A percentile compares a stretch with the other conserved stretches of the same genome.
phyloP scores from a whole-genome alignment of 1,140 invertebrate species.

The Oscheius sp. region DNA sequence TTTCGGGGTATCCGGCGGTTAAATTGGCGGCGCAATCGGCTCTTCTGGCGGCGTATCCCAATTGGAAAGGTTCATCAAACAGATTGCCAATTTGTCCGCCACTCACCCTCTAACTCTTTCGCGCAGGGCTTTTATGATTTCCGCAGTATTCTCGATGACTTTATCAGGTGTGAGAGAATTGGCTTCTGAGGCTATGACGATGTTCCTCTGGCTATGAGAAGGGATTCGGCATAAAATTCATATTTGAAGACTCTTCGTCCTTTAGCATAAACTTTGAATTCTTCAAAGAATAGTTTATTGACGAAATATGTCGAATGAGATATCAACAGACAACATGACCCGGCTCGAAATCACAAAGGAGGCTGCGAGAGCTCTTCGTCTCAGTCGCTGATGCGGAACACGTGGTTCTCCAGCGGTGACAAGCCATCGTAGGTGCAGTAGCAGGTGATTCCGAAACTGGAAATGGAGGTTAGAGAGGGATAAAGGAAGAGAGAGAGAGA shows the following conservation, averaged over 20 bases:
- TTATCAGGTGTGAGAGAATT: too few species aligned
- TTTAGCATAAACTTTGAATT: too few species aligned
- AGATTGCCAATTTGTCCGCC: conserved; percentile 10
- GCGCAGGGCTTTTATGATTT: background rate
- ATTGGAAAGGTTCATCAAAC: conserved; percentile 11
- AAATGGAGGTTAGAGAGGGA: background rate
- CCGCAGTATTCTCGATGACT: too few species aligned
- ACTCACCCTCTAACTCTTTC: background rate
- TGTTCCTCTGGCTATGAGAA: too few species aligned
- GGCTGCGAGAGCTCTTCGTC: background rate
- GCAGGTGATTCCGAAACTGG: background rate
- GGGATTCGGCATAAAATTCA: too few species aligned
- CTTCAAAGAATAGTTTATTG: too few species aligned
- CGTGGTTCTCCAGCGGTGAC: background rate
- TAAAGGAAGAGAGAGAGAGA: background rate
- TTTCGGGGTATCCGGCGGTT: background rate
- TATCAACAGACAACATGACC: background rate
- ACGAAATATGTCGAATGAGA: too few species aligned
- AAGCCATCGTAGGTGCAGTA: background rate
- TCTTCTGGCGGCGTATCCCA: conserved; percentile 2
- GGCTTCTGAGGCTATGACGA: too few species aligned
- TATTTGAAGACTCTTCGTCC: too few species aligned
- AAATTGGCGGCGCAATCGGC: background rate
- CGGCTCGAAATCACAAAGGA: background rate
- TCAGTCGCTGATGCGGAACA: background rate